phyloP scores from a whole-genome alignment of 2,797 vertebrate species.

The Salarias fasciatus region DNA sequence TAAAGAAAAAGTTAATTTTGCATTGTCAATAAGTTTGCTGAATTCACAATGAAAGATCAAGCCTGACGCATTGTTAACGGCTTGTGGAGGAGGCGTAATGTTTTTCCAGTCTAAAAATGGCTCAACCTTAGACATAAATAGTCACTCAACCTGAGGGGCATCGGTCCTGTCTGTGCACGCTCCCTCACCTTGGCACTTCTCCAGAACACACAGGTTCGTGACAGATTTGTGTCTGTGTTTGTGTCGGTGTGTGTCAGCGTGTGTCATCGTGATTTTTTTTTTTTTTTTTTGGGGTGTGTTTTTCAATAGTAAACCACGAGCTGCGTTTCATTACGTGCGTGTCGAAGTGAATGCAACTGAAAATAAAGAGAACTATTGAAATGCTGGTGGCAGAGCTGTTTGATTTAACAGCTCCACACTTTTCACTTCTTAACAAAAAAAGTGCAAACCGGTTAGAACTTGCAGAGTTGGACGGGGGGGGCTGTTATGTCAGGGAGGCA shows the following conservation, averaged over 20 bases:
- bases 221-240: slow-evolving; percentile 28
- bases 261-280: slow-evolving; percentile 17
- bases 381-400: not conserved
- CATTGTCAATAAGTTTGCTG: not conserved
- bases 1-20: not conserved
- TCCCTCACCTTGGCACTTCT: slow-evolving; percentile 37
- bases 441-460: slow-evolving; percentile 19
- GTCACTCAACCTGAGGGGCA: slow-evolving; percentile 37
- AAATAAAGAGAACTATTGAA: slow-evolving; percentile 9
- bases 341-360: not conserved
- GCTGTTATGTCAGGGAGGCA: not conserved
- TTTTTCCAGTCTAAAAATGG: slow-evolving; percentile 62
- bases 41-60: not conserved
- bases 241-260: slow-evolving; percentile 30
- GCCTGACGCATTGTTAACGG: slow-evolving; percentile 19
- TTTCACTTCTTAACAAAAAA: slow-evolving; percentile 9
- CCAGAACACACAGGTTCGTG: slow-evolving; percentile 32
- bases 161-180: slow-evolving; percentile 65
- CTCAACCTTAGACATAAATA: slow-evolving; percentile 40
- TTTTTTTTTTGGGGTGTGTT: too few species aligned
- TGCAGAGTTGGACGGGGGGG: slow-evolving; percentile 10
- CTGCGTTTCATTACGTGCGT: slow-evolving; percentile 11
- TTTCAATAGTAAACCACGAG: slow-evolving; percentile 20
- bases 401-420: slow-evolving; percentile 23
- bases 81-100: slow-evolving; percentile 54